Percentiles rank a stretch among this genome's conserved stretches.
phyloP scores from a whole-genome alignment of 2,113 vertebrate species.

The Gulo gulo region DNA sequence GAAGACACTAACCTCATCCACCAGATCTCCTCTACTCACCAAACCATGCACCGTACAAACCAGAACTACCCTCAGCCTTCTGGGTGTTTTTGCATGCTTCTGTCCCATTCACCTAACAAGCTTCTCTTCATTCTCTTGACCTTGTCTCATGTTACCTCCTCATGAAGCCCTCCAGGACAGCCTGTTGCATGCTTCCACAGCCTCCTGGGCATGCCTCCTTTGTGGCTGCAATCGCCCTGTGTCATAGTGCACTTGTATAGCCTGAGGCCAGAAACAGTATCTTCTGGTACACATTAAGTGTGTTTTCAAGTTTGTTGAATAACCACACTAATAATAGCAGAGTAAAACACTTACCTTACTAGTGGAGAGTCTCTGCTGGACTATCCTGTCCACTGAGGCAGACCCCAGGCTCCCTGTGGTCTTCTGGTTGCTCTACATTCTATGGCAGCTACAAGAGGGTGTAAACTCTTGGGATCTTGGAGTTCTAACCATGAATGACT shows the following conservation, averaged over 20 bases:
- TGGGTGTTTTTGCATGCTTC: not conserved
- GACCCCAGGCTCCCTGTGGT: no score
- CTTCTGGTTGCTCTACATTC: not conserved
- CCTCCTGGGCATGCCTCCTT: not conserved
- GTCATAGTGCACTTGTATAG: not conserved
- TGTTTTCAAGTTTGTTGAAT: not conserved
- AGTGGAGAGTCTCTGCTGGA: not conserved
- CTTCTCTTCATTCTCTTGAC: not conserved
- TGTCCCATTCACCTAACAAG: not conserved
- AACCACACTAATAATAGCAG: not conserved
- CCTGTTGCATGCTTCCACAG: not conserved
- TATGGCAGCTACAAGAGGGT: not conserved
- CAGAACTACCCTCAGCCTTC: not conserved
- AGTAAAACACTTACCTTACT: not conserved
- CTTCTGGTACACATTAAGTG: not conserved
- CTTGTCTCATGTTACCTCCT: not conserved
- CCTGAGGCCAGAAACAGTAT: not conserved
- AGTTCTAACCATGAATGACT: conserved; percentile 42
- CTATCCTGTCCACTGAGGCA: not conserved
- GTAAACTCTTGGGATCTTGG: not conserved
- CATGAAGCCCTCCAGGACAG: not conserved
- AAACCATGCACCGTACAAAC: not conserved
- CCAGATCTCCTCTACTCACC: not conserved
- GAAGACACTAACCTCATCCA: not conserved
- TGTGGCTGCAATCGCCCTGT: not conserved